Evolutionary conservation across 2,113 vertebrate species (phyloP).

Genomic region (Bos indicus): DNA sequence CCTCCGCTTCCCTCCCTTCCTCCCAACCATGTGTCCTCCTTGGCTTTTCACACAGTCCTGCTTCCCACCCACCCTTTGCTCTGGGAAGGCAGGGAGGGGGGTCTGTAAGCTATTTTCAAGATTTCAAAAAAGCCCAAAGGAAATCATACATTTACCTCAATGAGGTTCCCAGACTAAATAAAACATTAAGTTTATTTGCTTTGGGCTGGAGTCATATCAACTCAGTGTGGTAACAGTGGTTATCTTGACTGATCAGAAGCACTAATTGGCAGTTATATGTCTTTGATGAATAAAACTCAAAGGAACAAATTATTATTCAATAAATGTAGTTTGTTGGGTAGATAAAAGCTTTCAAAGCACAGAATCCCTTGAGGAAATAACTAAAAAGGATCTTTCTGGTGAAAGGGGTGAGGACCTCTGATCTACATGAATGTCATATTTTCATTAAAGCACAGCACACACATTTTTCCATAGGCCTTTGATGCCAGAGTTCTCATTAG

Average conservation of each 20-base stretch:
- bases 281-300: conserved; percentile 65
- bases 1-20: background rate
- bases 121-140: conserved; percentile 62
- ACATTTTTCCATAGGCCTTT: conserved; percentile 6
- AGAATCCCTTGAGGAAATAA: conserved; percentile 43
- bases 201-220: conserved; percentile 50
- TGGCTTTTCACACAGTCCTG: background rate
- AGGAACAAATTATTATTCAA: conserved; percentile 70
- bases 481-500: conserved; percentile 1
- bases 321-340: conserved; percentile 56
- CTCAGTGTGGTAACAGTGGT: conserved; percentile 1
- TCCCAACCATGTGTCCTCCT: background rate
- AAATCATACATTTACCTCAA: conserved; percentile 55
- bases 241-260: conserved; percentile 54
- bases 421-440: background rate
- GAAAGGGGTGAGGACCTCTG: background rate
- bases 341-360: conserved; percentile 67
- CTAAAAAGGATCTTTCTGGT: conserved; percentile 31
- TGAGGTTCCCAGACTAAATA: conserved; percentile 71
- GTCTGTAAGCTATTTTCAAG: conserved; percentile 39
- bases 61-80: background rate
- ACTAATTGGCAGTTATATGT: conserved; percentile 51
- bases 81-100: background rate
- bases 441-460: conserved; percentile 27
- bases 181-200: conserved; percentile 63